Evolutionary conservation across 2,797 vertebrate species (phyloP), one percentile per base, ranked within the genome.

Genomic region (Toxotes lorentzi): DNA sequence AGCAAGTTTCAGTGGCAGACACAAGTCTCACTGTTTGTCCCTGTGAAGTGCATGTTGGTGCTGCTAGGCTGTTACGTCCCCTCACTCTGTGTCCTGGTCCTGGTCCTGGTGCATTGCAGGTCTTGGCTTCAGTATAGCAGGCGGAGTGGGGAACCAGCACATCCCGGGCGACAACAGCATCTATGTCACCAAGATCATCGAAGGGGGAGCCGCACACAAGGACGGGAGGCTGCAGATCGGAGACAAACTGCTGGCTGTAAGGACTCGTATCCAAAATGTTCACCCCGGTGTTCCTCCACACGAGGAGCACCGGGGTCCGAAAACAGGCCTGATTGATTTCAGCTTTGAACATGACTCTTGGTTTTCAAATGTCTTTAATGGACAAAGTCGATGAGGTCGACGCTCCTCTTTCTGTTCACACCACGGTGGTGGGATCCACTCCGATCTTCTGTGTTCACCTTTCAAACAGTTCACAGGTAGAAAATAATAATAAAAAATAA

Each of bases 141-240:
- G 98, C 3, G 98, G 98, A 34, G 97, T 99, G 45, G 98, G 98
- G 75, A 99, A 99, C 94, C 98, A 99, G 88, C 98, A 99, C 94
- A 97, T 99, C 94, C 98, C 98, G 4, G 98, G 98, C 1, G 98
- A 99, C 94, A 99, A 98, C 95, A 98, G 98, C 93, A 99, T 99
- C 93, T 99, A 99, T 40, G 98, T 99, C 89, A 99, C 98, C 88
- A 99, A 99, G 94, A 97, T 99, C 83, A 99, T 99, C 2, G 98
- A 99, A 89, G 98, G 98, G 0, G 98, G 98, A 32, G 97, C 98
- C 2, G 98, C 98, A 2, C 98, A 99, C 84, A 99, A 98, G 92
- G 98, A 99, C 64, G 97, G 97, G 23, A 93, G 96, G 85, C 96
- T 99, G 86, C 97, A 99, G 91, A 98, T 99, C 48, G 98, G 98